Evolutionary conservation across 2,888 invertebrate genomes (phyloP), one percentile per base, ranked within the genome.

Genomic region (Volucella zonaria): DNA sequence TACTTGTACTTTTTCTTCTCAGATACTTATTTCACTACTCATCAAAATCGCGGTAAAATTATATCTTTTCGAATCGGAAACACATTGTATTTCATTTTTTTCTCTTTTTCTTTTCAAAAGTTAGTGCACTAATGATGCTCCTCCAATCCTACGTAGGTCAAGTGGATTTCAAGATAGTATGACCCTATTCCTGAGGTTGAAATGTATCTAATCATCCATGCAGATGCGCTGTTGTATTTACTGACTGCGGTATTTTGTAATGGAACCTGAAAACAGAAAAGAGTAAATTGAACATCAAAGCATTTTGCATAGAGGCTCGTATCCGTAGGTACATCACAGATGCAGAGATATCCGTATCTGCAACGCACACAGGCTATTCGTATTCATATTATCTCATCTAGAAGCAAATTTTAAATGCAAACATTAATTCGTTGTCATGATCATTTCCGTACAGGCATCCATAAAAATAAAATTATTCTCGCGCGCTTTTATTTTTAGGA

Each of bases 381-480:
- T 10, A 54, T 31, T 43, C 15, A n/a, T 43, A 23, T 67, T 3
- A 42, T 40, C 15, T 66, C 52, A 70, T 75, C 52, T 58, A 14
- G 40, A n/a, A 70, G 64, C 64, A 54, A 59, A 79, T 75, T 79
- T 68, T 70, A 75, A 79, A 83, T 83, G 74, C 79, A 75, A 79
- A 79, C 74, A 83, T 83, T 79, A 83, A 79, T 79, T 79, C 66
- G 74, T 64, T 83, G 82, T 70, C 82, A 79, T 79, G 79, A 83
- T 70, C 82, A 61, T 83, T 79, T 79, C 82, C 82, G 79, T 31
- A 43, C 67, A 43, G 51, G 43, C 73, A 67, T 58, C 47, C 80
- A 80, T 62, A 43, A 47, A 67, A 68, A 61, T 66, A 56, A 40
- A 40, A 43, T 54, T 54, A 64, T 74, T 73, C 47, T 68, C 23